phyloP scores from a whole-genome alignment of 1,140 invertebrate species.

The Medauroidea extradentata region DNA sequence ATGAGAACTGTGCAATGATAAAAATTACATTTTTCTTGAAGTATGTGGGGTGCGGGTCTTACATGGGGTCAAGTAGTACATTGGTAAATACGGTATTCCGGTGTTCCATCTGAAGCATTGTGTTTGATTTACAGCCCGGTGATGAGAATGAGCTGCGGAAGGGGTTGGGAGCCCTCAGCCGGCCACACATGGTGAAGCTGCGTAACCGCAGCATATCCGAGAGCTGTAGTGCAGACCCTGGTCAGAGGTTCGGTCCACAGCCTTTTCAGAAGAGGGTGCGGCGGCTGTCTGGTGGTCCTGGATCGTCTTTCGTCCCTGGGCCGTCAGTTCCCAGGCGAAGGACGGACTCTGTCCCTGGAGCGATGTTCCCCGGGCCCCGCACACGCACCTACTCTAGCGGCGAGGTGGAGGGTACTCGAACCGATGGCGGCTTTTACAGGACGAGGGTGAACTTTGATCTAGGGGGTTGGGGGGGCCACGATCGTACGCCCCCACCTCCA shows the following conservation, averaged over 20 bases:
- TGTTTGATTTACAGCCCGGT: slow-evolving; percentile 8
- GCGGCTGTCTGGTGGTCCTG: slow-evolving; percentile 42
- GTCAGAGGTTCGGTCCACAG: slow-evolving; percentile 38
- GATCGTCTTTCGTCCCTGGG: slow-evolving; percentile 20
- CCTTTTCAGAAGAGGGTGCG: slow-evolving; percentile 36
- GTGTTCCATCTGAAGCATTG: too few species aligned
- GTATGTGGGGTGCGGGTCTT: too few species aligned
- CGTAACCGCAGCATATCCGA: slow-evolving; percentile 58
- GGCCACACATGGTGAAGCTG: slow-evolving; percentile 44
- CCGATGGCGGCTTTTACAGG: not conserved
- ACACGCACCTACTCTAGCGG: too few species aligned
- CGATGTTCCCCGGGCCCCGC: not conserved
- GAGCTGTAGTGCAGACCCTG: slow-evolving; percentile 42
- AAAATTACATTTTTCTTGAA: too few species aligned
- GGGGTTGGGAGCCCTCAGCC: slow-evolving; percentile 40
- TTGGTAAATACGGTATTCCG: too few species aligned
- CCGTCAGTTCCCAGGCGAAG: not conserved
- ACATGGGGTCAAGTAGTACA: too few species aligned
- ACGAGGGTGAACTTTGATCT: slow-evolving; percentile 8
- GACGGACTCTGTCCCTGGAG: not conserved
- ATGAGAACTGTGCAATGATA: too few species aligned
- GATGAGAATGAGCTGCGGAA: slow-evolving; percentile 26
- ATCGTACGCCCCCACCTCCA: too few species aligned
- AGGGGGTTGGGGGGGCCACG: not conserved
- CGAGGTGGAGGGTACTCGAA: too few species aligned